phyloP scores from a whole-genome alignment of 2,888 invertebrate genomes.

The Eurois occulta region DNA sequence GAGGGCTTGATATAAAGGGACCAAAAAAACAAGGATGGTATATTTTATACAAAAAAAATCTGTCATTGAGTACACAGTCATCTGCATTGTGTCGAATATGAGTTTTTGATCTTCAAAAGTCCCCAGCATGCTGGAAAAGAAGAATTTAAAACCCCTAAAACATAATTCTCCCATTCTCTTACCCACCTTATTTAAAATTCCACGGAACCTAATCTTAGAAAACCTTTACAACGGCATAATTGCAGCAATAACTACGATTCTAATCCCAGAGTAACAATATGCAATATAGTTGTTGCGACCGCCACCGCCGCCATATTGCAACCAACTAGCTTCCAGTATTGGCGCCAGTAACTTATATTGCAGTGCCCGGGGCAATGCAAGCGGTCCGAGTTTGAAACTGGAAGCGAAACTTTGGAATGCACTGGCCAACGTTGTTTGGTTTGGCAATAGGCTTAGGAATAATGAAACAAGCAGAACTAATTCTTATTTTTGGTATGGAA shows the following conservation, averaged over 20 bases:
- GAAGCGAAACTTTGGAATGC: conserved; percentile 35
- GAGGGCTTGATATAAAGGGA: too few relatives aligned
- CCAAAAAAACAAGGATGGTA: too few relatives aligned
- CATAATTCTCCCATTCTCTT: not conserved
- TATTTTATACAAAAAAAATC: not conserved
- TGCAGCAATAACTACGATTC: conserved; percentile 41
- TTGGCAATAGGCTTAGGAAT: conserved; percentile 16
- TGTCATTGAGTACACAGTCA: too few relatives aligned
- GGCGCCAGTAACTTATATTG: conserved; percentile 75
- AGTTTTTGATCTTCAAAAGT: not conserved
- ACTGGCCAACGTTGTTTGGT: conserved; percentile 4
- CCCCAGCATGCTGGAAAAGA: not conserved
- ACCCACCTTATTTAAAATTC: not conserved
- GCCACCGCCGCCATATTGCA: conserved; percentile 32
- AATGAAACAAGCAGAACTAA: not conserved
- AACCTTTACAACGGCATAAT: conserved; percentile 4
- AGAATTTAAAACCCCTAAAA: not conserved
- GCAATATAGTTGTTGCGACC: conserved; percentile 57
- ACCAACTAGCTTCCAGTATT: conserved; percentile 61
- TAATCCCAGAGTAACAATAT: conserved; percentile 43
- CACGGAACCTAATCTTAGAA: not conserved
- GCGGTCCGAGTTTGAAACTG: conserved; percentile 45
- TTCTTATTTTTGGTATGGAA: not conserved
- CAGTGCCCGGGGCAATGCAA: conserved; percentile 58
- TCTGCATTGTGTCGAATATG: not conserved